Evolutionary conservation across 2,797 vertebrate species (phyloP).

Genomic region (Ctenochaetus hawaiiensis): DNA sequence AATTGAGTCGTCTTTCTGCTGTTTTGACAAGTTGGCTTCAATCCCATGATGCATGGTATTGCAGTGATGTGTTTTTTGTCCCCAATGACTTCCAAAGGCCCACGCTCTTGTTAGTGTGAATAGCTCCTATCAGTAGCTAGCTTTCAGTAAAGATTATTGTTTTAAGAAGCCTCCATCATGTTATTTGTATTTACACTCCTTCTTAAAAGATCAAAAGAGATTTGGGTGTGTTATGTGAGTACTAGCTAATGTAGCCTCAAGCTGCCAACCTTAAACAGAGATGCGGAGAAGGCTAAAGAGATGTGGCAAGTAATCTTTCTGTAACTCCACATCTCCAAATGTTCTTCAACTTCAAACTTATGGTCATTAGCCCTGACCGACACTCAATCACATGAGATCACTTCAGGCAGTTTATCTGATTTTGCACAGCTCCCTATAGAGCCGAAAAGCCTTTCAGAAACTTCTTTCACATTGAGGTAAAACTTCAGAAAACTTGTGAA

Average conservation of each 20-base stretch:
- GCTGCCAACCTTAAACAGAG: background rate
- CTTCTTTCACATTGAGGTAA: background rate
- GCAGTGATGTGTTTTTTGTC: background rate
- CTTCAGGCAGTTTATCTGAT: background rate
- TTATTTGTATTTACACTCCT: no score
- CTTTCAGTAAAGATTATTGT: no score
- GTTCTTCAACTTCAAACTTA: background rate
- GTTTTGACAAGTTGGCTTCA: constrained; percentile 4
- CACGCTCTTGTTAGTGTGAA: background rate
- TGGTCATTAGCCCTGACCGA: background rate
- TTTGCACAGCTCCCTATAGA: background rate
- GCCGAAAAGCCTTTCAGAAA: background rate
- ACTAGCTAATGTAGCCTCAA: background rate
- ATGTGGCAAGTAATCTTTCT: background rate
- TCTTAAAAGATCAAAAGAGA: background rate
- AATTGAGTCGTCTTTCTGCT: constrained; percentile 26
- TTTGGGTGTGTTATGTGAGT: background rate
- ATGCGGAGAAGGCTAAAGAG: background rate
- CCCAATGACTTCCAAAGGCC: background rate
- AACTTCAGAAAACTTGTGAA: no score
- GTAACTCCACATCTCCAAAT: no score
- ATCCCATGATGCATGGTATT: constrained; percentile 22
- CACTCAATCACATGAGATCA: background rate
- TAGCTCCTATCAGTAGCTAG: background rate
- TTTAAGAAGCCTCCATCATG: no score